Evolutionary conservation across 2,888 invertebrate genomes (phyloP).

Genomic region (Argyresthia albistria): DNA sequence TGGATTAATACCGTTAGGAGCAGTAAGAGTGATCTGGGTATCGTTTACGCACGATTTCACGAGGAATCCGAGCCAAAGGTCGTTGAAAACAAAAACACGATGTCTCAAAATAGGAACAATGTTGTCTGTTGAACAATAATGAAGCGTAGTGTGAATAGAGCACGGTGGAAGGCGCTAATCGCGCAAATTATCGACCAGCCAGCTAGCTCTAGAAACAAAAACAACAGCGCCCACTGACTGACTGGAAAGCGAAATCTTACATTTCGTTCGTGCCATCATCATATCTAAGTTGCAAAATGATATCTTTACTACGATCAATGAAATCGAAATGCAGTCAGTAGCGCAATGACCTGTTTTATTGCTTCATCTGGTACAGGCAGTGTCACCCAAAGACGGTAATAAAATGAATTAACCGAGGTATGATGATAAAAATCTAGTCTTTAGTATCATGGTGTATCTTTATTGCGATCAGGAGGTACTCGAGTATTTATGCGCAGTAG

Average conservation of each 20-base stretch:
- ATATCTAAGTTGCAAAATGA: too few species aligned
- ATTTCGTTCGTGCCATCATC: too few species aligned
- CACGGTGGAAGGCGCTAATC: constrained; percentile 30
- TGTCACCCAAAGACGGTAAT: neutral
- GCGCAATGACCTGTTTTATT: neutral
- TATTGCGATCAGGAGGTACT: too few species aligned
- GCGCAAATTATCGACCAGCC: constrained; percentile 20
- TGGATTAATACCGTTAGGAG: constrained; percentile 27
- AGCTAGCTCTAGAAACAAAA: neutral
- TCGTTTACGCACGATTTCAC: constrained; percentile 5
- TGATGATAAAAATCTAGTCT: too few species aligned
- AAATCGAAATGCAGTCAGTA: neutral
- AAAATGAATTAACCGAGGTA: neutral
- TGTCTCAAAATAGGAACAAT: constrained; percentile 9
- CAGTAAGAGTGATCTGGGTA: constrained; percentile 8
- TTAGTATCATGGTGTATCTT: too few species aligned
- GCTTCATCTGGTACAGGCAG: neutral
- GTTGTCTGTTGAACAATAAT: constrained; percentile 20
- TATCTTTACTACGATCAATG: neutral
- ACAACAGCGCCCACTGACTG: neutral
- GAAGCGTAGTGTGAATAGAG: constrained; percentile 15
- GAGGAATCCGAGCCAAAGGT: constrained; percentile 6
- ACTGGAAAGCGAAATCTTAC: neutral
- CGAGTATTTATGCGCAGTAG: constrained; percentile 20
- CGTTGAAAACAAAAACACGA: constrained; percentile 1